Base-by-base conservation (phyloP, 2,797 vertebrate genomes). In the Choloepus didactylus region DNA sequence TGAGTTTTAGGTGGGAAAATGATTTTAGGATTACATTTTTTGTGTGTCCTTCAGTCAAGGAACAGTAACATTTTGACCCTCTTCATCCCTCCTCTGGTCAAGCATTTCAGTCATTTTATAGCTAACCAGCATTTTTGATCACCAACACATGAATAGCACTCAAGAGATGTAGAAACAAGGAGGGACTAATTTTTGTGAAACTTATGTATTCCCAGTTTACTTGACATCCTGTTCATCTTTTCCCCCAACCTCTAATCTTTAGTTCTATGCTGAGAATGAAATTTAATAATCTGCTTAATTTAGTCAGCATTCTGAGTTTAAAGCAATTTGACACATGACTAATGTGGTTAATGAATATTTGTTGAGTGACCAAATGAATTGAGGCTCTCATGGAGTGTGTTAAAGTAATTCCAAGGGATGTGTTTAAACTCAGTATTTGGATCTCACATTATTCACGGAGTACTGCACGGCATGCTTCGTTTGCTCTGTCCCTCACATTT, bases 1-100 rank as follows among this genome's bases (percentile, higher is more conserved):
- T 96, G 67, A 73, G 92, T 73, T 96, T 79, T 72, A 79, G 64
- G 21, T 92, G 2, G 35, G 46, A 73, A 95, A 86, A 77, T 94
- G 11, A 86, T 89, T 93, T 94, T 64, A 85, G n/a, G 88, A 9
- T 88, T 80, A 59, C 0, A 51, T 62, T 91, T 95, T 35, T 60
- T 95, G 41, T 60, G 49, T 86, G 86, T 75, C 23, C 15, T 88
- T 11, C 9, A 75, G 70, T 96, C 7, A 88, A 54, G 44, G 73
- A 49, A 54, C 31, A 87, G n/a, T 77, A 67, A 76, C 31, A 54
- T 92, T 89, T 95, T 85, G 25, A 60, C 12, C 19, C 6, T 89
- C 41, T 84, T 27, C 15, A 66, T 96, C 35, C 27, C 35, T 96
- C 31, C 31, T 92, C 66, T 84, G 56, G 59, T 79, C 29, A 77